Evolutionary conservation across 2,797 vertebrate genomes (phyloP).

Genomic region (Pelochelys cantorii): DNA sequence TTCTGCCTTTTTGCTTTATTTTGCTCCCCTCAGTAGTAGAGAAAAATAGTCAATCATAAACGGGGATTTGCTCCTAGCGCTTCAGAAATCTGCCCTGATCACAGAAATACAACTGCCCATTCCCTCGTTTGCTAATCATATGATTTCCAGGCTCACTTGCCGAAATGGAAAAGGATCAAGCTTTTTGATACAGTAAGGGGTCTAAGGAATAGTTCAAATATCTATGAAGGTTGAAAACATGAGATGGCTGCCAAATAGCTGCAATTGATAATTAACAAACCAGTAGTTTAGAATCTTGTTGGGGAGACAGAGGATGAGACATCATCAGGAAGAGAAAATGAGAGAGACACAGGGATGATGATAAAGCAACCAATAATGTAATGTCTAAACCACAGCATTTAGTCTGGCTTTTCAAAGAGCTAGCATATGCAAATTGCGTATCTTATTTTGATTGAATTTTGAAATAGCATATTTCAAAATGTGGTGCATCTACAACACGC

Average conservation of each 20-base stretch:
- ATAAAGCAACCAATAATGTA: background rate
- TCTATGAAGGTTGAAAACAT: background rate
- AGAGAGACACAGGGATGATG: rapidly evolving
- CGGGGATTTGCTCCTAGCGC: rapidly evolving
- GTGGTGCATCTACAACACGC: no score
- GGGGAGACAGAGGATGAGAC: background rate
- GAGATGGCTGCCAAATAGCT: background rate
- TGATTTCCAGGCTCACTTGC: rapidly evolving
- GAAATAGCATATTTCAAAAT: no score
- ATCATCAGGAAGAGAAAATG: background rate
- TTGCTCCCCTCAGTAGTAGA: background rate
- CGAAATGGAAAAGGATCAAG: background rate
- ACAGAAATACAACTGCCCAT: rapidly evolving
- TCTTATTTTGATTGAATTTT: no score
- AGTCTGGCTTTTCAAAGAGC: background rate
- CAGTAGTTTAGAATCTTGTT: background rate
- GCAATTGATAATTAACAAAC: background rate
- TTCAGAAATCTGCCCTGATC: background rate
- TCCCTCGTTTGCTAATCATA: rapidly evolving
- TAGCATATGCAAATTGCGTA: no score
- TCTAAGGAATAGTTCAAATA: background rate
- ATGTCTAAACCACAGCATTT: background rate
- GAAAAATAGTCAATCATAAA: background rate
- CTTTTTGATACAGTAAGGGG: background rate
- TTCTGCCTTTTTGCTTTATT: background rate